phyloP scores from a whole-genome alignment of 2,888 invertebrate genomes.

The Balanococcus diminutus region DNA sequence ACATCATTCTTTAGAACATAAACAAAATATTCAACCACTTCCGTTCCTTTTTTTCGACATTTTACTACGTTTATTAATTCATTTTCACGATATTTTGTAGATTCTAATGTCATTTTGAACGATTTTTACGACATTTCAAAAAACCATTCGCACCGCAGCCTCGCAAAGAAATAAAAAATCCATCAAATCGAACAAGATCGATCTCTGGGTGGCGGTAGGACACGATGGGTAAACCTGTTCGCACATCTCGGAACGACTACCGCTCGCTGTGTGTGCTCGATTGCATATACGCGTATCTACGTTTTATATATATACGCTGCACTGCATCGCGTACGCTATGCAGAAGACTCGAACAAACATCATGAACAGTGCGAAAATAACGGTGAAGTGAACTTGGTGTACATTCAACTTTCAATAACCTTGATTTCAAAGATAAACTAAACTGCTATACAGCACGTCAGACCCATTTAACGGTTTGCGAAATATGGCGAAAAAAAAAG shows the following conservation, averaged over 20 bases:
- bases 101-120: too few species aligned
- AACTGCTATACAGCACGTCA: neutral
- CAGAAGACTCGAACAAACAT: neutral
- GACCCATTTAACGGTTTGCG: neutral
- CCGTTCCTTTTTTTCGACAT: too few species aligned
- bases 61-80: too few species aligned
- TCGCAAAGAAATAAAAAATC: too few species aligned
- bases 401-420: conserved; percentile 15
- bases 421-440: neutral
- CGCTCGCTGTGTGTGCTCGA: neutral
- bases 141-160: too few species aligned
- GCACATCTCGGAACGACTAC: neutral
- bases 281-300: neutral
- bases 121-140: too few species aligned
- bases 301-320: neutral
- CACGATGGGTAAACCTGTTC: neutral
- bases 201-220: neutral
- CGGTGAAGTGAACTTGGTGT: conserved; percentile 10
- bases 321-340: neutral
- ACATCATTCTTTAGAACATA: too few species aligned
- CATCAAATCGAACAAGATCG: too few species aligned
- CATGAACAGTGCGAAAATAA: neutral
- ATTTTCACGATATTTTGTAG: too few species aligned
- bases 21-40: too few species aligned
- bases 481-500: neutral